These are phyloP conservation scores for Antheraea mylitta DNA, from an alignment of 1,140 invertebrate species.

Conservation along the genomic window DNA sequence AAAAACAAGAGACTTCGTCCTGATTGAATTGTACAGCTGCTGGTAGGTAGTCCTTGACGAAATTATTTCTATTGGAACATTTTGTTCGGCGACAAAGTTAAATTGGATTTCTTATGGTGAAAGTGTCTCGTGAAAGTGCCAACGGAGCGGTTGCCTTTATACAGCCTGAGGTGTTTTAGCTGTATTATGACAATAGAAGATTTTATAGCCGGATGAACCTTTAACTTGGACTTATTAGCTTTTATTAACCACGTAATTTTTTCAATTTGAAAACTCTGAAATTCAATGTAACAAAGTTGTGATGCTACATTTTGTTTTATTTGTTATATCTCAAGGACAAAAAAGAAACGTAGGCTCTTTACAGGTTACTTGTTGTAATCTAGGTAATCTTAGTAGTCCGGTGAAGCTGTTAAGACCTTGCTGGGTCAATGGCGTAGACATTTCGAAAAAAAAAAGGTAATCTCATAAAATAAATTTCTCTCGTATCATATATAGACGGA, in stretches of 20 bases:
- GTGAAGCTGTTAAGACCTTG: no score
- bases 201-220: slow-evolving; percentile 34
- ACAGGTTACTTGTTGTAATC: no score
- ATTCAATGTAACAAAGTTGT: not conserved
- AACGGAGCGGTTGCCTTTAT: slow-evolving; percentile 52
- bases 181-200: slow-evolving; percentile 53
- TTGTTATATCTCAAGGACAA: no score
- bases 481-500: no score
- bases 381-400: no score
- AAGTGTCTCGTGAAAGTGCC: slow-evolving; percentile 52
- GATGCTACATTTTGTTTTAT: not conserved
- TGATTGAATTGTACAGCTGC: slow-evolving; percentile 71
- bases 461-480: no score
- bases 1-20: slow-evolving; percentile 43
- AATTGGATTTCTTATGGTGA: slow-evolving; percentile 75
- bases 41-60: slow-evolving; percentile 59
- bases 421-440: no score
- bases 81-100: slow-evolving; percentile 71
- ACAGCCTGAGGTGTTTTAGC: slow-evolving; percentile 48
- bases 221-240: slow-evolving; percentile 40
- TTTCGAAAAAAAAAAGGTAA: no score
- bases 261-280: not conserved
- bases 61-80: slow-evolving; percentile 75
- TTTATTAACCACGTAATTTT: slow-evolving; percentile 14
- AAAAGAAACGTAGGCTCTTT: no score